Evolutionary conservation across 2,888 invertebrate genomes (phyloP), one percentile per base, ranked within the genome.

Genomic region (Chymomyza caudatula): DNA sequence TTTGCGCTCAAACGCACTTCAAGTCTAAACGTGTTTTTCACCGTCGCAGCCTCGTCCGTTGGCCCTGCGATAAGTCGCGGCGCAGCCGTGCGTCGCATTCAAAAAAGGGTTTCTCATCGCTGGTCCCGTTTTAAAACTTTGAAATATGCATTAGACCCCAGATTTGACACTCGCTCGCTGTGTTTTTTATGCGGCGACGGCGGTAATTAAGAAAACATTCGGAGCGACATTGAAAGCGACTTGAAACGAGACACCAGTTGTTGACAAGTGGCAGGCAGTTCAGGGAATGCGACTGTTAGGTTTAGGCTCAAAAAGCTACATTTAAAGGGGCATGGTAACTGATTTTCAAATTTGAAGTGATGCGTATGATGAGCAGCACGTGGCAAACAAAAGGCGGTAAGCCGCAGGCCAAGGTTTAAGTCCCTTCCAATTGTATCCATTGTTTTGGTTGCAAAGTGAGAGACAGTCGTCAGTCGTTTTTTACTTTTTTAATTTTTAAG

Each of bases 341-440:
- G 78, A 79, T 72, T 78, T 78, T 77, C 70, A 71, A 74, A 79
- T 78, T 83, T 85, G 79, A 80, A 88, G 80, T 81, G 80, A 86
- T 82, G 88, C 80, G 81, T 78, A 86, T 88, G 88, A 88, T 88
- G 86, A 88, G 83, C 70, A 78, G 71, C 88, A 87, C 89, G 88
- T 88, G 88, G 75, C 82, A 71, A 65, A 55, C 59, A 25, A 44
- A 53, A 52, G 44, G 42, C 51, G 19, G 15, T 5, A 6, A 25
- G 25, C 25, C 25, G 6, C 4, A 3, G 1, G 29, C 29, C 29
- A 29, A 11, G 6, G 29, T 2, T 4, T 0, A 0, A 0, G 29
- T 29, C 11, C 29, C n/a, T n/a, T n/a, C n/a, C n/a, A n/a, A n/a
- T n/a, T n/a, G n/a, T n/a, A n/a, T n/a, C n/a, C n/a, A n/a, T 29